phyloP scores from a whole-genome alignment of 2,113 vertebrate species.

The Trematomus loennbergii region DNA sequence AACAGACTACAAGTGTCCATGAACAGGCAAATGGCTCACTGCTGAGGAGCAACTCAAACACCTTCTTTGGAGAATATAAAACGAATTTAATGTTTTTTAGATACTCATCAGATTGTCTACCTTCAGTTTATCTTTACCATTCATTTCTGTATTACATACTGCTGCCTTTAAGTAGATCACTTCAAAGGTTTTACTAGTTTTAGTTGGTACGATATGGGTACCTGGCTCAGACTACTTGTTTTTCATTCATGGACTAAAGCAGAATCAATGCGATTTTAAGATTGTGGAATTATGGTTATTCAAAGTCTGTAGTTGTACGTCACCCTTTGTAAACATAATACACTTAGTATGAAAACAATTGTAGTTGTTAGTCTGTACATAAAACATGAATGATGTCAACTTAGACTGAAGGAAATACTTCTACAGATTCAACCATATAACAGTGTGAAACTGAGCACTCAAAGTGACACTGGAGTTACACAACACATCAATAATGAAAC shows the following conservation, averaged over 20 bases:
- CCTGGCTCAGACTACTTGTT: not conserved
- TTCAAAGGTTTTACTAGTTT: not conserved
- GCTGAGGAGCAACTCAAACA: not conserved
- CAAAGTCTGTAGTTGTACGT: not conserved
- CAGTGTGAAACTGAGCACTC: too few species aligned
- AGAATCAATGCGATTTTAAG: not conserved
- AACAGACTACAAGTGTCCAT: conserved; percentile 17
- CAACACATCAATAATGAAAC: not conserved
- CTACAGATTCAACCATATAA: not conserved
- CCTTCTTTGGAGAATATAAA: not conserved
- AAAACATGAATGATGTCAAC: not conserved
- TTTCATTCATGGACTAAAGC: not conserved
- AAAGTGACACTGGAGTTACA: not conserved
- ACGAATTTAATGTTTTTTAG: conserved; percentile 21
- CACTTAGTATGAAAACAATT: not conserved
- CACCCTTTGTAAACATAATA: not conserved
- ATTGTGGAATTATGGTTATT: not conserved
- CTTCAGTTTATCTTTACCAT: not conserved
- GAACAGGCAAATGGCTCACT: not conserved
- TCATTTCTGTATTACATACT: not conserved
- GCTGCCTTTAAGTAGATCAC: not conserved
- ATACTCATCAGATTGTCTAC: not conserved
- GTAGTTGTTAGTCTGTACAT: too few species aligned
- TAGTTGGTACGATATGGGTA: not conserved
- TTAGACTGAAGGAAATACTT: not conserved